These are phyloP conservation scores for Popillia japonica DNA, from an alignment of 1,140 invertebrate genomes.

Conservation along the genomic window DNA sequence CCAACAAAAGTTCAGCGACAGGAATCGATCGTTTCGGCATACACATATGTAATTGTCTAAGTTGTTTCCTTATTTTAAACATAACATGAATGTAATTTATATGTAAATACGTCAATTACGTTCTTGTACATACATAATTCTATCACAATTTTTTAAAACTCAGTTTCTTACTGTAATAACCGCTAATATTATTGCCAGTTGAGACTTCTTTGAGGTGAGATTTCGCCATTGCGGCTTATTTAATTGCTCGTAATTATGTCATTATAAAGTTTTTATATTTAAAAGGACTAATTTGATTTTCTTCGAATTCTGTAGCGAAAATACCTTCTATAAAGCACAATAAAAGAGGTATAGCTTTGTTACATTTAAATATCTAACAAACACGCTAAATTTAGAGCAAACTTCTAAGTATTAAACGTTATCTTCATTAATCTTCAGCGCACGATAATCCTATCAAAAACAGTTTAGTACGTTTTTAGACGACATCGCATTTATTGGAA, in stretches of 20 bases:
- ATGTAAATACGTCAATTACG: background rate
- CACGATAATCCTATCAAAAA: constrained; percentile 17
- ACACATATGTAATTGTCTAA: background rate
- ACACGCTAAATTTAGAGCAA: background rate
- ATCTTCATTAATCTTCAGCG: constrained; percentile 3
- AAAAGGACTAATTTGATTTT: constrained; percentile 19
- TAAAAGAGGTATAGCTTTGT: background rate
- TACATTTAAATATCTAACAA: background rate
- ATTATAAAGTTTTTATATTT: background rate
- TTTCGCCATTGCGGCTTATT: background rate
- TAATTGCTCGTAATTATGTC: background rate
- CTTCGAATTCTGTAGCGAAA: background rate
- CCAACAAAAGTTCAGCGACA: background rate
- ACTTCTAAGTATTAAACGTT: background rate
- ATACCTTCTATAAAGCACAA: background rate
- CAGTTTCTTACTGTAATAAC: background rate
- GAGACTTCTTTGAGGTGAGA: background rate
- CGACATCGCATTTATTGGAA: background rate
- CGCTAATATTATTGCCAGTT: background rate
- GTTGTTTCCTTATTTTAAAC: background rate
- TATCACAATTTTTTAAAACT: background rate
- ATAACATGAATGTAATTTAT: background rate
- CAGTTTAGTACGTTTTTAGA: background rate
- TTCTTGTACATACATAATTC: background rate
- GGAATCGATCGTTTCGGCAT: constrained; percentile 22